Evolutionary conservation across 53 echinoderm and acorn worm genomes (phyloP).

Genomic region (Echinarachnius parma): DNA sequence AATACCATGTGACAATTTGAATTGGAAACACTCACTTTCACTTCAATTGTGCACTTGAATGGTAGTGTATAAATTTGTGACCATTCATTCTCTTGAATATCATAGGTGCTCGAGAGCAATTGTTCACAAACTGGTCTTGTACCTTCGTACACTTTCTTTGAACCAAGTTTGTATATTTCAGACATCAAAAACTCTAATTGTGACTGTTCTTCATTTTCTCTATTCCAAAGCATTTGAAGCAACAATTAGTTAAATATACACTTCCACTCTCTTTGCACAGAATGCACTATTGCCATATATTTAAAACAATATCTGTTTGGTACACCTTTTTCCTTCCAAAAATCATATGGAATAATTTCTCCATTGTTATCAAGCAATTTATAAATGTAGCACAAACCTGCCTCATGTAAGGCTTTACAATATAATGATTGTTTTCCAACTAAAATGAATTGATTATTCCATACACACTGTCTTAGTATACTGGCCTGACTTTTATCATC

Average conservation of each 20-base stretch:
- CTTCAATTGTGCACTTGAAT: constrained; percentile 4
- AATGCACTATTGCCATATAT: background rate
- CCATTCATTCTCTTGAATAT: background rate
- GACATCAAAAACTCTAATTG: background rate
- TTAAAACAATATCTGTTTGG: background rate
- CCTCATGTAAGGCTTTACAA: constrained; percentile 5
- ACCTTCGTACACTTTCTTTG: background rate
- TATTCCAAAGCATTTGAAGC: constrained; percentile 1
- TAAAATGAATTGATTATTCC: constrained; percentile 6
- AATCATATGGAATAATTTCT: background rate
- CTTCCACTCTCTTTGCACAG: background rate
- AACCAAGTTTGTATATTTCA: constrained; percentile 7
- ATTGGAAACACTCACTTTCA: background rate
- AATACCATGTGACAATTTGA: background rate
- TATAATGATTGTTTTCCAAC: constrained; percentile 10
- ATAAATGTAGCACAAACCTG: constrained; percentile 8
- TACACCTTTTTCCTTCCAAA: constrained; percentile 17
- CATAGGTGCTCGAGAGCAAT: background rate
- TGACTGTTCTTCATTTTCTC: background rate
- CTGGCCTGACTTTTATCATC: background rate
- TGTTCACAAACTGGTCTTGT: background rate
- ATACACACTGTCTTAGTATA: constrained; percentile 12
- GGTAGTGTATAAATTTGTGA: background rate
- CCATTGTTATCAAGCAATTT: background rate
- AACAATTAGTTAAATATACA: constrained; percentile 2